Evolutionary conservation across 2,113 vertebrate genomes (phyloP).

Genomic region (Paralichthys olivaceus): DNA sequence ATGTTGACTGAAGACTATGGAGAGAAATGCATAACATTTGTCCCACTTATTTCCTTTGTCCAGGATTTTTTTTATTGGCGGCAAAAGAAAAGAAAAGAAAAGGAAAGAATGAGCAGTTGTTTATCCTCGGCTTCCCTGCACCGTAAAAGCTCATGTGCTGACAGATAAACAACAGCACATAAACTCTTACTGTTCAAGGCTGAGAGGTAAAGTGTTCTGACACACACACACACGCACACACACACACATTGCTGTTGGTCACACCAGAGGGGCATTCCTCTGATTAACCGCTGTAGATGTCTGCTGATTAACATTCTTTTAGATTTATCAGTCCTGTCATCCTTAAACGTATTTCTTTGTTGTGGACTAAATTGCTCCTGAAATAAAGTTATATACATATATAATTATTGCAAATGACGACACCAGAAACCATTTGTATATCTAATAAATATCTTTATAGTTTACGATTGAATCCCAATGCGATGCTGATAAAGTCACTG

Average conservation of each 20-base stretch:
- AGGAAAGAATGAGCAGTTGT: constrained; percentile 27
- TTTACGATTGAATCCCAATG: background rate
- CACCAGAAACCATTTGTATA: background rate
- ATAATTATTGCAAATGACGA: background rate
- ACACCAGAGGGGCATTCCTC: background rate
- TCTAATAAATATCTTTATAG: background rate
- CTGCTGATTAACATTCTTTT: background rate
- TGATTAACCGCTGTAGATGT: background rate
- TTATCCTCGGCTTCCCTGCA: constrained; percentile 73
- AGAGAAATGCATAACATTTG: background rate
- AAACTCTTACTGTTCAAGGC: constrained; percentile 86
- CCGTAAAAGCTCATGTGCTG: constrained; percentile 82
- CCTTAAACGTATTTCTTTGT: background rate
- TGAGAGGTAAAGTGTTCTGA: constrained; percentile 38
- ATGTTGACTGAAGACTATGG: too few relatives aligned
- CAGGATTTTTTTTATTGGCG: background rate
- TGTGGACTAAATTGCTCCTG: background rate
- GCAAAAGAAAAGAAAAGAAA: constrained; percentile 9
- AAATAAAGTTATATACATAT: background rate
- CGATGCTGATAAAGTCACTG: constrained; percentile 26
- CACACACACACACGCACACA: background rate
- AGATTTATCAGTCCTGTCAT: background rate
- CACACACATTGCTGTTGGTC: background rate
- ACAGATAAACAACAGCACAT: constrained; percentile 78
- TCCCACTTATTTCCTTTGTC: background rate